Conservation (phyloP, 2,797 vertebrate genomes). For the Neosilurus mollespiculum region DNA sequence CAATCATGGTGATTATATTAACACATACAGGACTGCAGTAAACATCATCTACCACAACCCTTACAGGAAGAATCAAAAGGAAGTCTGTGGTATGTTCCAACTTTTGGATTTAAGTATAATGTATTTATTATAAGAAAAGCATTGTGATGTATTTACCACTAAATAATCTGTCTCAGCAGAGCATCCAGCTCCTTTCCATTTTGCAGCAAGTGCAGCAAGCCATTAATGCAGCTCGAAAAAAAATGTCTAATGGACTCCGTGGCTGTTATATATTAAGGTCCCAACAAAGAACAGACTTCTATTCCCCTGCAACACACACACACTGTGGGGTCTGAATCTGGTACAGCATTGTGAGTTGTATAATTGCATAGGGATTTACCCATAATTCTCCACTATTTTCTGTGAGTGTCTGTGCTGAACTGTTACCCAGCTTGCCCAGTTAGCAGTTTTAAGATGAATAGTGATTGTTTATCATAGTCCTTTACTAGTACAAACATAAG, state of each 20-base stretch:
- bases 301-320: background rate
- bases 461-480: background rate
- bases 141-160: constrained; percentile 15
- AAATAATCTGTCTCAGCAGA: constrained; percentile 21
- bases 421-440: background rate
- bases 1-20: background rate
- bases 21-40: background rate
- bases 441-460: background rate
- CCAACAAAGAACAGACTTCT: background rate
- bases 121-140: constrained; percentile 3
- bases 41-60: background rate
- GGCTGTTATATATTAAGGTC: constrained; percentile 27
- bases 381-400: background rate
- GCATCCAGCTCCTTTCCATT: constrained; percentile 13
- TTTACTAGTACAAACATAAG: background rate
- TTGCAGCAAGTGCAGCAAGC: constrained; percentile 69
- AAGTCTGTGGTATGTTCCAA: background rate
- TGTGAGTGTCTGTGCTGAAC: background rate
- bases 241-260: constrained; percentile 71
- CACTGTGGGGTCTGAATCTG: background rate
- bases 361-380: background rate
- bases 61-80: background rate
- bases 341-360: background rate
- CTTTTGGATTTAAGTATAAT: constrained; percentile 9
- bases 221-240: constrained; percentile 70